These are phyloP conservation scores for Julus scanicus DNA, from an alignment of 2,888 invertebrate species.

Conservation along the genomic window DNA sequence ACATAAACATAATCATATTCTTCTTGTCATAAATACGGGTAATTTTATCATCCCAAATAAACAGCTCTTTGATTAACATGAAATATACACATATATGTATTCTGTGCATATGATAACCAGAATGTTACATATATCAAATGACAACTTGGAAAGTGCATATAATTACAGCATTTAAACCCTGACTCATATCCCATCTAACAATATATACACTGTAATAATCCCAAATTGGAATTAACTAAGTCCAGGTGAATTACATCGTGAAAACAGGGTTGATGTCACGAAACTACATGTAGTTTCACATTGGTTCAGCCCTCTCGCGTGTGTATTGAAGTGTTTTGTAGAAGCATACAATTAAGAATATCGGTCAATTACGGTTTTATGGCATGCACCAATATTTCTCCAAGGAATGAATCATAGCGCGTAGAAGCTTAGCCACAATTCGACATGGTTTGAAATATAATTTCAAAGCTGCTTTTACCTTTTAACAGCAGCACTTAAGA, in stretches of 20 bases:
- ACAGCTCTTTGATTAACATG: no score
- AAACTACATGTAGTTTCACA: neutral
- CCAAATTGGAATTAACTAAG: neutral
- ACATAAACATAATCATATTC: no score
- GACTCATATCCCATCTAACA: no score
- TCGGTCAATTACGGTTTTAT: neutral
- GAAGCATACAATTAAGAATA: neutral
- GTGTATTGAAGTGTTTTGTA: neutral
- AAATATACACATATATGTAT: no score
- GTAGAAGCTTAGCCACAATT: neutral
- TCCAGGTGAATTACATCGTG: neutral
- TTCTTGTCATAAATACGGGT: no score
- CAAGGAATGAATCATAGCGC: neutral
- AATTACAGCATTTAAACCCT: no score
- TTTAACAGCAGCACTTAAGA: constrained; percentile 31
- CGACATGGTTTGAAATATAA: constrained; percentile 15
- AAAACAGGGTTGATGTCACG: neutral
- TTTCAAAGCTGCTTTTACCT: constrained; percentile 1
- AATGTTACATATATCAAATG: no score
- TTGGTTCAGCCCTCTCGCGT: neutral
- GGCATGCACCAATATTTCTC: neutral
- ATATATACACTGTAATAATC: no score
- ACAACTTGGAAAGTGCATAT: no score
- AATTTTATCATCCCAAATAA: no score
- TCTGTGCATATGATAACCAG: no score